A percentile compares a stretch with the other conserved stretches of the same genome.
Evolutionary conservation across 2,113 vertebrate species (phyloP).

Genomic region (Pelecanus crispus): DNA sequence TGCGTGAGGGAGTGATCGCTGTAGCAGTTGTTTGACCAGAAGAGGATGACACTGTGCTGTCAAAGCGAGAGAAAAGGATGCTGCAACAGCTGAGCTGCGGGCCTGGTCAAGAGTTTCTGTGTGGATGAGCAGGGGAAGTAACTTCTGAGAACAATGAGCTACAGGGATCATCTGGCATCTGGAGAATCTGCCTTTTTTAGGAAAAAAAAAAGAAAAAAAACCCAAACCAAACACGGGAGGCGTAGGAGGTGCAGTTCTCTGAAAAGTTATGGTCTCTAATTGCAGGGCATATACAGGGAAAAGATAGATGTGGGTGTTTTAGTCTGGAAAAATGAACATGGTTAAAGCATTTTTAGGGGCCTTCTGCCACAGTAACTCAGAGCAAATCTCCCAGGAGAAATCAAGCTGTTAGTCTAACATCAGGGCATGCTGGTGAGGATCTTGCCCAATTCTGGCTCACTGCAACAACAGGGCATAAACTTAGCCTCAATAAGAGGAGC

Average conservation of each 20-base stretch:
- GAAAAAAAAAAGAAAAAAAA: background rate
- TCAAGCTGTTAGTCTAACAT: background rate
- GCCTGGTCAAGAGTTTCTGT: background rate
- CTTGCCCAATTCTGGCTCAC: accelerated
- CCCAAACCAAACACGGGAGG: background rate
- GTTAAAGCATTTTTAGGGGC: background rate
- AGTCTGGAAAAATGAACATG: background rate
- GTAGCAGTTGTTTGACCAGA: background rate
- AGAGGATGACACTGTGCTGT: background rate
- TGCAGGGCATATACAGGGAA: background rate
- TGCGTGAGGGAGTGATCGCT: background rate
- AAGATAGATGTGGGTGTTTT: background rate
- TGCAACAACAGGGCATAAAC: background rate
- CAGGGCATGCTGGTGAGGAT: accelerated
- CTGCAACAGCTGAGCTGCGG: accelerated
- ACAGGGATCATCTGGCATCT: background rate
- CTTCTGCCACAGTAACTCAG: background rate
- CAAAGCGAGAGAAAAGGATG: background rate
- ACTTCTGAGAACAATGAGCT: background rate
- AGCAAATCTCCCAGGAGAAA: background rate
- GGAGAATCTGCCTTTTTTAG: background rate
- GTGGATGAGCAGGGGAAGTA: background rate
- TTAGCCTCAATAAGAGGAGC: background rate
- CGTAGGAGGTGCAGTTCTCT: background rate
- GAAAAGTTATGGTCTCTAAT: background rate